Evolutionary conservation across 2,113 vertebrate species (phyloP).

Genomic region (Heterotilapia buettikoferi): DNA sequence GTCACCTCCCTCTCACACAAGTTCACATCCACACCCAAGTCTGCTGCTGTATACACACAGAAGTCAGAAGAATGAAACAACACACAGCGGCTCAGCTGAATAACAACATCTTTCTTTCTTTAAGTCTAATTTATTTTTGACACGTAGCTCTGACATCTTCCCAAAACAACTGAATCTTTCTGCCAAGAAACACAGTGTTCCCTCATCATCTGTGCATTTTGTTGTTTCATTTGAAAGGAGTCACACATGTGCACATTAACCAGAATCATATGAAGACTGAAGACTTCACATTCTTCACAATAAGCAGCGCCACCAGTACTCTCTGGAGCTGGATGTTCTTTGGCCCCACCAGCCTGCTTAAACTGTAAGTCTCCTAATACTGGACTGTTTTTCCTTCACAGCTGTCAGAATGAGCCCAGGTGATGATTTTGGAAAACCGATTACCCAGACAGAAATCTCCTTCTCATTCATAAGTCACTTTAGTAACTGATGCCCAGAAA

Average conservation of each 20-base stretch:
- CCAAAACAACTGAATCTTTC: background rate
- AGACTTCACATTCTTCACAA: background rate
- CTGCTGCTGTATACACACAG: slow-evolving; percentile 19
- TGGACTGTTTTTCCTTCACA: background rate
- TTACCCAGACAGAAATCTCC: background rate
- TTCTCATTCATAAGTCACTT: background rate
- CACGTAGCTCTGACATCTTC: background rate
- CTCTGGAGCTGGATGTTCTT: fast-evolving
- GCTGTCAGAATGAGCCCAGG: background rate
- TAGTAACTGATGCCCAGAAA: background rate
- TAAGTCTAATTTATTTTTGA: background rate
- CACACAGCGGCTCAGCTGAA: background rate
- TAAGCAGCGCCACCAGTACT: background rate
- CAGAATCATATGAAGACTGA: background rate
- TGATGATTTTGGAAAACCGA: background rate
- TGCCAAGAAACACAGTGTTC: background rate
- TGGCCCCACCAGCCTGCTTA: fast-evolving
- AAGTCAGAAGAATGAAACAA: background rate
- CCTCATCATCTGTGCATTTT: background rate
- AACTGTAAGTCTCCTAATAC: background rate
- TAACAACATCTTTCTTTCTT: background rate
- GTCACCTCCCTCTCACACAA: slow-evolving; percentile 55
- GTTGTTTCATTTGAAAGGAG: background rate
- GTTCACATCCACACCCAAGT: slow-evolving; percentile 22
- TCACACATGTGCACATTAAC: background rate